Evolutionary conservation across 2,113 vertebrate species (phyloP), one percentile per base, ranked within the genome.

Genomic region (Melanostigma gelatinosum): DNA sequence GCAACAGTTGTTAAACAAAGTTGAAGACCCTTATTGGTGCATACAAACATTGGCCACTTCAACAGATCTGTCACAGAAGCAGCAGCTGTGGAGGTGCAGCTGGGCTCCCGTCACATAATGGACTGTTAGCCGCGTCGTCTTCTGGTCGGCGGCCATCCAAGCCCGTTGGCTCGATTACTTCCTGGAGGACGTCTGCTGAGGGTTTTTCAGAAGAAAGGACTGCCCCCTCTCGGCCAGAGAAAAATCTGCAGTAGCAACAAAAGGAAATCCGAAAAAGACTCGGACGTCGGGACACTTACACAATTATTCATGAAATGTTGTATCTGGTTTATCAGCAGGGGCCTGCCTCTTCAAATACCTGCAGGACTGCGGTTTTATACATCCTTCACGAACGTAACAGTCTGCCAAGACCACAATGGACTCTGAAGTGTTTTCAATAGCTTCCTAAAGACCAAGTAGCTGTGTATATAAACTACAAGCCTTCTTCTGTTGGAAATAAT

Each of bases 371-470:
- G 44, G 75, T 79, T 81, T 77, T 73, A 34, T 55, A 68, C 75
- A 78, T 46, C 66, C 58, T 54, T 36, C 38, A 57, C 67, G 71
- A 10, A 27, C 67, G 4, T 9, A 40, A 62, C 60, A 8, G 80
- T 22, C 69, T 73, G 48, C 60, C 50, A 69, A 86, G 71, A 74
- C 63, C 79, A 63, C 50, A 38, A 20, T 38, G 82, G 60, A 79
- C 72, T 67, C 36, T 50, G 22, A 69, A 57, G 76, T 69, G 60
- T 78, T 86, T 58, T 58, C 62, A 40, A 46, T 85, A 55, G 80
- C 83, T 80, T 87, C 80, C 70, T 72, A 72, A 78, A 88, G 87
- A 90, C 84, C 88, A 86, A 63, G 79, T 88, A 83, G 85, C 89
- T 88, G 86, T 90, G 87, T 85, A 78, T 69, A 82, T 73, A 82